Base-by-base conservation (phyloP, 2,888 invertebrate species). In the Dasysyrphus tricinctus region DNA sequence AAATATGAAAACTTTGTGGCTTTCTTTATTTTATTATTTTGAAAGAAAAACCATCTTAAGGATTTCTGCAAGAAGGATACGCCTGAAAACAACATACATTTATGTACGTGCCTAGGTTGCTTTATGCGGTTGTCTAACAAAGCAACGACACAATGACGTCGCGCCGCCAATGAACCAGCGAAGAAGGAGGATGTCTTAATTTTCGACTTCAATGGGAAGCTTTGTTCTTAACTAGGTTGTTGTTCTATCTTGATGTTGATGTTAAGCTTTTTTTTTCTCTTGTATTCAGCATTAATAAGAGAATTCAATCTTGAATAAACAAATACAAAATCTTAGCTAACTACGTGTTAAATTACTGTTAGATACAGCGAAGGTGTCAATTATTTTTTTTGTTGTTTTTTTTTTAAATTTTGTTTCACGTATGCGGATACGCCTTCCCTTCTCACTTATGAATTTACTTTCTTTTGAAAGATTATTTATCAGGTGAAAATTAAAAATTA, bases 1-100 rank as follows among this genome's bases (percentile, higher is more conserved):
- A 75, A 69, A 79, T 57, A 79, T 24, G 51, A 29, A 70, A 75
- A 59, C 67, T 82, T 81, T 80, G 70, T 37, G 75, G 59, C 61
- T 69, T 67, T 67, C 12, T 57, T 56, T 47, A 34, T 39, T 57
- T 37, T 39, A 14, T 39, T 39, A 3, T 14, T 39, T 39, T 32
- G 16, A 65, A 47, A 32, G 16, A 32, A 47, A 65, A 47, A 47
- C 65, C 47, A 65, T 65, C 65, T 65, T 65, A 65, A 65, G 47
- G 65, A 65, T 47, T 61, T 42, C 4, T 42, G 8, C 24, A 4
- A 42, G 44, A 67, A 51, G 67, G 67, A 67, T 51, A 51, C 24
- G 37, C 37, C 19, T 37, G 47, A 16, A 65, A 32, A 47, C 16
- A 44, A 32, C 63, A 44, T 42, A 61, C 34, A 34, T 3, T 7